Evolutionary conservation across 2,888 invertebrate species (phyloP).

Genomic region (Gortyna flavago): DNA sequence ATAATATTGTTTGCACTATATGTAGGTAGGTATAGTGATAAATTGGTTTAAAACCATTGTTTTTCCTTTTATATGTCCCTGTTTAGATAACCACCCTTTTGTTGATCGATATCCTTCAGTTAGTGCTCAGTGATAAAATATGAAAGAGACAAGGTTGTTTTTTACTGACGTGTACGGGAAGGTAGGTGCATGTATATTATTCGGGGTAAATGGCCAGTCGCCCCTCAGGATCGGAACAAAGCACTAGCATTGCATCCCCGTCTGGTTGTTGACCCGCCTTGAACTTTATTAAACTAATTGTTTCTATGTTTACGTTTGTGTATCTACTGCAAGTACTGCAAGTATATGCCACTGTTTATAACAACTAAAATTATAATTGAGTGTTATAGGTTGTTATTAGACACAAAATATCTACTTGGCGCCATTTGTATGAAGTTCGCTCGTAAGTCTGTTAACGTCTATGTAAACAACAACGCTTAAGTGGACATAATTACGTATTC

Average conservation of each 20-base stretch:
- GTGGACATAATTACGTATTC: constrained; percentile 24
- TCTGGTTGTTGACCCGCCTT: constrained; percentile 85
- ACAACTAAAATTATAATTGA: neutral
- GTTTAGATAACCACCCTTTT: constrained; percentile 16
- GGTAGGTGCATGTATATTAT: constrained; percentile 48
- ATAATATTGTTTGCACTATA: neutral
- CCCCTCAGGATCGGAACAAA: constrained; percentile 77
- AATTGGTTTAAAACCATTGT: constrained; percentile 22
- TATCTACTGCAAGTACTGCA: neutral
- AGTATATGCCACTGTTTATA: neutral
- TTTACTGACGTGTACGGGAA: constrained; percentile 21
- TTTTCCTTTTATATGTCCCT: neutral
- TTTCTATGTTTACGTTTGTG: constrained; percentile 27
- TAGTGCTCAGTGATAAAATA: constrained; percentile 14
- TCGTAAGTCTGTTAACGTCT: constrained; percentile 15
- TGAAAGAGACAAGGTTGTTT: constrained; percentile 27
- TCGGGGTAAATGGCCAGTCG: constrained; percentile 82
- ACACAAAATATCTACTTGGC: neutral
- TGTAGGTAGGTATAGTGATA: neutral
- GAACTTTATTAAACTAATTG: constrained; percentile 58
- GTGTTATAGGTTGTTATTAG: neutral
- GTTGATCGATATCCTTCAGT: constrained; percentile 31
- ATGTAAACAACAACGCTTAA: constrained; percentile 19
- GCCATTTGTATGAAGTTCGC: constrained; percentile 2
- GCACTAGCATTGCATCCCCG: constrained; percentile 76